Evolutionary conservation across 2,888 invertebrate species (phyloP), one percentile per base, ranked within the genome.

Genomic region (Apamea monoglypha): DNA sequence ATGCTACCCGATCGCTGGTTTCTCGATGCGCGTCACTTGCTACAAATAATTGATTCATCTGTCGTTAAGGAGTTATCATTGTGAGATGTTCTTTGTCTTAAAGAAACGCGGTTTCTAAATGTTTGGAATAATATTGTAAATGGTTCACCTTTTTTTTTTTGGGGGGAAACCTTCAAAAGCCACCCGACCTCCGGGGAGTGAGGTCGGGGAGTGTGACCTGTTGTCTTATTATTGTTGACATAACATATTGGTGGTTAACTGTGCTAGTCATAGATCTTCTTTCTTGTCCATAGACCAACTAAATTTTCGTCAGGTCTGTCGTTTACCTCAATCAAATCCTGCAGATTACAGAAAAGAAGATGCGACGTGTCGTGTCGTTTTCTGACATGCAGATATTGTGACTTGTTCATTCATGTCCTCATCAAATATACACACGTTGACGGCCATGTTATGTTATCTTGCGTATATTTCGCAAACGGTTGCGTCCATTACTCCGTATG

Each of bases 41-140:
- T 87, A 82, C 78, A 83, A 87, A 90, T 88, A 88, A 92, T 91
- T 87, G 87, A 84, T 76, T 78, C 78, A 90, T 84, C 78, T 84
- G 72, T 82, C 69, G 47, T 47, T 81, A 81, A 78, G 79, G 56
- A 74, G 61, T 74, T 78, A 67, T 72, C 47, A 63, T 68, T 50
- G 73, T 59, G 64, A 76, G 64, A 75, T 63, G 66, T 59, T 76
- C 71, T 79, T 71, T 83, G 84, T 80, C 50, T 67, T 25, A 4
- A 32, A 59, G 53, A 81, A 56, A 50, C 44, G 47, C 25, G 12
- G 56, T 68, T 83, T 76, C 32, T 66, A 47, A 61, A 67, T 56
- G 63, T 29, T 47, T 85, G 18, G 5, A n/a, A 36, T 25, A 29
- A 59, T 47, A 56, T 14, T 40, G 7, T 67, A 25, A 50, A 0